Evolutionary conservation across 2,797 vertebrate genomes (phyloP), one percentile per base, ranked within the genome.

Genomic region (Anomalospiza imberbis): DNA sequence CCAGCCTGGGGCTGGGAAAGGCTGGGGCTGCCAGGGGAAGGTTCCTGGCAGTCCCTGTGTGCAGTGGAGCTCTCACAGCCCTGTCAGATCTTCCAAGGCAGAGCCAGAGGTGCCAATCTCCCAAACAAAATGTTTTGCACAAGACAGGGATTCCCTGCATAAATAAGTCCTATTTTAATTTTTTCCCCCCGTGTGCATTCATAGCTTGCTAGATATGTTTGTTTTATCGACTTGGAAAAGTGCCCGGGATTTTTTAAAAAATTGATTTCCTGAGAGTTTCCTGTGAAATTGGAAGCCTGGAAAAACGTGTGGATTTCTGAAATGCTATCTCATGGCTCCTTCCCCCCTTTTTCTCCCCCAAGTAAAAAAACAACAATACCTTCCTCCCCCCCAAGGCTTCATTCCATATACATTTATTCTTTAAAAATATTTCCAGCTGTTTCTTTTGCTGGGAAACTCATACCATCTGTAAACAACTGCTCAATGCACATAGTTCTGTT

Each of bases 271-370:
- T 97, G 95, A 90, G 95, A 97, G 94, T 97, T 98, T 96, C 95
- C 96, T 97, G 94, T 97, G 97, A 97, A 97, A 97, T 91, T 94
- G 96, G 96, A 97, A 97, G 93, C 97, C 96, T 97, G 95, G 88
- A 97, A 91, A 97, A 94, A 94, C 0, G 62, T 63, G 90, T 94
- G 93, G 96, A 92, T 96, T 97, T 97, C 92, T 97, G 95, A 85
- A 97, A 95, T 89, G 67, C 72, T 93, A 28, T 93, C 50, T 16
- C 72, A 12, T 77, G 93, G 96, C 63, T 87, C 12, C 14, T 87
- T 81, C 3, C 6, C 61, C 61, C 28, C 26, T 44, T 79, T 54
- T 68, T 89, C 13, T 12, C 7, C 31, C 62, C 26, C 48, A 57
- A 47, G 48, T 74, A 2, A 91, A 91, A 91, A 94, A 94, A 95